phyloP scores from a whole-genome alignment of 2,113 vertebrate species.

The Meriones unguiculatus region DNA sequence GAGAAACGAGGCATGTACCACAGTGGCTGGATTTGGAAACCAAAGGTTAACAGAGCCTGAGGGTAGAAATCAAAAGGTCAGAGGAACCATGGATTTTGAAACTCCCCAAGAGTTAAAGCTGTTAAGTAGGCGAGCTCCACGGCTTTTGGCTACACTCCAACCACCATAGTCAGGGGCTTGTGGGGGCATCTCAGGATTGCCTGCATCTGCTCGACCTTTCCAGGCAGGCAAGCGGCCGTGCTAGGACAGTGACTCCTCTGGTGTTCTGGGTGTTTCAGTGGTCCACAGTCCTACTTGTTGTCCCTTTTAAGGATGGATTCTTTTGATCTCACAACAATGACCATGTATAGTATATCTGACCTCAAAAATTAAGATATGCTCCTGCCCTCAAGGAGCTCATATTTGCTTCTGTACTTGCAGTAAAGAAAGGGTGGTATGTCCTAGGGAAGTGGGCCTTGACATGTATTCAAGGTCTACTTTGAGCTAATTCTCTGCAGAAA shows the following conservation, averaged over 20 bases:
- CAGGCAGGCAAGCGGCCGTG: background rate
- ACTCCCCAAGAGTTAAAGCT: slow-evolving; percentile 5
- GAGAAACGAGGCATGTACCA: background rate
- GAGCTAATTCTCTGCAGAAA: background rate
- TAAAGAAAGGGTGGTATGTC: background rate
- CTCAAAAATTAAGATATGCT: background rate
- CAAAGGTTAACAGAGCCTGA: background rate
- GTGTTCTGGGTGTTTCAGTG: background rate
- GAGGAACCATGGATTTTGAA: slow-evolving; percentile 14
- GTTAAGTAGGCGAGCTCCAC: background rate
- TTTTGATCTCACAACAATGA: background rate
- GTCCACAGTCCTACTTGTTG: background rate
- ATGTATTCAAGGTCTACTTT: background rate
- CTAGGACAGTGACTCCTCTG: background rate
- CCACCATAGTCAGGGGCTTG: background rate
- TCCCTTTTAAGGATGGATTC: background rate
- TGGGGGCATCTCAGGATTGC: background rate
- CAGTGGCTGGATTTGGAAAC: slow-evolving; percentile 29
- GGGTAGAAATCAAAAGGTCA: slow-evolving; percentile 37
- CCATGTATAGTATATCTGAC: background rate
- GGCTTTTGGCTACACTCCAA: background rate
- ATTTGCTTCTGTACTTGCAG: background rate
- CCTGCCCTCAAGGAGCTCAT: background rate
- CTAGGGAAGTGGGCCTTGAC: background rate
- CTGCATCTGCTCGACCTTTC: background rate